Base-by-base conservation (phyloP, 2,797 vertebrate species). In the Tiaroga cobitis region DNA sequence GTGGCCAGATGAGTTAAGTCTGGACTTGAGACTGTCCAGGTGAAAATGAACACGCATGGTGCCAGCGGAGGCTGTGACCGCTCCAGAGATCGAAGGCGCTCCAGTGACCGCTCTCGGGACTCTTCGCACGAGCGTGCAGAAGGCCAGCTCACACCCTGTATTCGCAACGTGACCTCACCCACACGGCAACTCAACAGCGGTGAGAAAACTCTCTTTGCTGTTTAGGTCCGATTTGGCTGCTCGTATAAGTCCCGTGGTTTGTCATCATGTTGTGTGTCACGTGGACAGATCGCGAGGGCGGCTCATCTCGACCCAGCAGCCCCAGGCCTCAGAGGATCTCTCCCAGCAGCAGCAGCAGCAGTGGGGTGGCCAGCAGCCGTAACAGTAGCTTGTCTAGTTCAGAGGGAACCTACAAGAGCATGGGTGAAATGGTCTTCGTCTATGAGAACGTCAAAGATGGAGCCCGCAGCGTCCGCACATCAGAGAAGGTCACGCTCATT, bases 111-210 rank as follows among this genome's bases (percentile, higher is more conserved):
- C 91, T 99, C 98, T 77, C 96, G 98, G 72, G 98, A 99, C 93
- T 99, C 98, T 3, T 99, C 98, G 61, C 98, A 99, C 3, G 98
- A 99, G 92, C 96, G 98, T 88, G 93, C 92, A 80, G 98, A 99
- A 87, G 97, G 97, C 87, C 98, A 99, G 85, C 97, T 99, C 87
- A 99, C 98, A 74, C 98, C 98, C 0, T 99, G 98, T 93, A 99
- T 99, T 90, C 96, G 98, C 89, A 99, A 99, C 87, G 95, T 99
- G 90, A 99, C 97, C 81, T 99, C 98, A 80, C 98, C 98, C 89
- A 99, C 98, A 81, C 95, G 97, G 43, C 98, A 99, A 85, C 96
- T 98, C 91, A 97, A 97, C 90, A 94, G 93, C 88, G 98, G 98
- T 99, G 93, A 93, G 96, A 93, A 72, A 13, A n/a, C 10, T 2